phyloP scores from a whole-genome alignment of 2,888 invertebrate genomes.

The Salticus scenicus region DNA sequence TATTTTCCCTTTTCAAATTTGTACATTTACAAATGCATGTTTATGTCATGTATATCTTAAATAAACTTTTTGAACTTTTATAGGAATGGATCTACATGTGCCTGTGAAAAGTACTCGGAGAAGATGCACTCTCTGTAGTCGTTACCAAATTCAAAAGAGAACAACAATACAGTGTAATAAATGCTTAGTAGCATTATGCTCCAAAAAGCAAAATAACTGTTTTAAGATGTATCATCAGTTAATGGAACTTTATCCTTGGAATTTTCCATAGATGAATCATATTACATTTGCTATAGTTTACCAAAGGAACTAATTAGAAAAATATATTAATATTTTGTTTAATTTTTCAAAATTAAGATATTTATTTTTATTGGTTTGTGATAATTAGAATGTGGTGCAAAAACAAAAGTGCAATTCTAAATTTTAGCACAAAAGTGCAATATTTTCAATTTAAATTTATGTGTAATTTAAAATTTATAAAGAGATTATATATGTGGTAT shows the following conservation, averaged over 20 bases:
- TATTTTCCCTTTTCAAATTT: too few relatives aligned
- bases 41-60: too few relatives aligned
- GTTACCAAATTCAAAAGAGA: slow-evolving; percentile 60
- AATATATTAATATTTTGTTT: neutral
- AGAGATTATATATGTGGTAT: too few relatives aligned
- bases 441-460: too few relatives aligned
- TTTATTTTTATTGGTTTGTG: too few relatives aligned
- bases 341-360: neutral
- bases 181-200: slow-evolving; percentile 63
- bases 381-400: too few relatives aligned
- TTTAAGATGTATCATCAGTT: slow-evolving; percentile 60
- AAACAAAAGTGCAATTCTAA: too few relatives aligned
- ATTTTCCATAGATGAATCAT: neutral
- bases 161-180: slow-evolving; percentile 60
- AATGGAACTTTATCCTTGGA: slow-evolving; percentile 21
- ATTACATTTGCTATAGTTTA: neutral
- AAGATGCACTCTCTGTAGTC: slow-evolving; percentile 64
- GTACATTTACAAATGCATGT: too few relatives aligned
- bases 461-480: too few relatives aligned
- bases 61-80: too few relatives aligned
- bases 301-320: neutral
- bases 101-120: slow-evolving; percentile 58
- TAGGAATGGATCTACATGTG: slow-evolving; percentile 52
- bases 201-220: slow-evolving; percentile 62
- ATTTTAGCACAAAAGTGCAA: too few relatives aligned